Conservation (phyloP, 1,140 invertebrate genomes). For the Venturia canescens region DNA sequence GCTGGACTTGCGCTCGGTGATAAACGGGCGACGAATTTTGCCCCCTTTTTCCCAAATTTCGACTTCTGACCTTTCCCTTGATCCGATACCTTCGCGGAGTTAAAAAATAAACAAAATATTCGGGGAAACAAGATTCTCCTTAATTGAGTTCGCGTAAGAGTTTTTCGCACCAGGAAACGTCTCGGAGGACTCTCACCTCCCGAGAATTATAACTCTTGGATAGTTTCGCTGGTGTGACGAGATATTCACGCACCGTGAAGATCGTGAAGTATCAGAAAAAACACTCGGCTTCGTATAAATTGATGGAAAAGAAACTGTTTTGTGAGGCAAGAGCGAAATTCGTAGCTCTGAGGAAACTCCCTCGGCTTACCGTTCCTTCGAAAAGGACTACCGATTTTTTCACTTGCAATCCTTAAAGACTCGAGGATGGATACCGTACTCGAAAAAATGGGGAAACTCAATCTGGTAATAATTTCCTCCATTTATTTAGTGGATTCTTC, state of each 20-base stretch:
- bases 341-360: background rate
- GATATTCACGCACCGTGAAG: conserved; percentile 34
- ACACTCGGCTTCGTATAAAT: background rate
- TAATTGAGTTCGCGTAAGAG: background rate
- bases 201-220: background rate
- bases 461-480: conserved; percentile 71
- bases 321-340: background rate
- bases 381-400: background rate
- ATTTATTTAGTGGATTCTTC: too few species aligned
- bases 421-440: conserved; percentile 73
- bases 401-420: background rate
- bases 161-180: conserved; percentile 30
- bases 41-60: background rate
- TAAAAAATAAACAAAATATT: too few species aligned
- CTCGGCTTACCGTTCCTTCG: too few species aligned
- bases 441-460: conserved; percentile 75
- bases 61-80: too few species aligned
- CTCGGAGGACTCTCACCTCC: conserved; percentile 18
- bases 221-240: conserved; percentile 23
- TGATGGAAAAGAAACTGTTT: conserved; percentile 1
- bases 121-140: too few species aligned
- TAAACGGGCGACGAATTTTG: background rate
- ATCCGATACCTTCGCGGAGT: too few species aligned
- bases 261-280: conserved; percentile 8
- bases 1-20: background rate